Base-by-base conservation (phyloP, 1,140 invertebrate species). In the Solenopsis fugax region DNA sequence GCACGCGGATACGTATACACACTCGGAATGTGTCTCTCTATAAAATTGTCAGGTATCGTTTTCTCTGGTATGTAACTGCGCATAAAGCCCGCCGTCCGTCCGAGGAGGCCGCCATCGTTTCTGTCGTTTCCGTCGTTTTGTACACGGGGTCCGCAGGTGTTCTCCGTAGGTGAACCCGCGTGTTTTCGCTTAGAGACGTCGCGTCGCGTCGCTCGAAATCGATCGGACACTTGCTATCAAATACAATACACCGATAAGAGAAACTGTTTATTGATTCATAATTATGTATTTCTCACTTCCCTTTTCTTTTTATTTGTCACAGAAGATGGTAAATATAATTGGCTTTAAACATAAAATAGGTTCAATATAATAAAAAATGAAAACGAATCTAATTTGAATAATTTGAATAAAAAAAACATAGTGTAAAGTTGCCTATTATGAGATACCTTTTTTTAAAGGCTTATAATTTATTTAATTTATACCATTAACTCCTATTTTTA, bases 31-130 rank as follows among this genome's bases (percentile, higher is more conserved):
- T 71, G 65, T 81, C 21, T 37, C 50, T 56, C 78, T 48, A 81
- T 81, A 81, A 81, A 81, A 81, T 81, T 81, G 78, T 81, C 78
- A 81, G 50, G 34, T 81, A 81, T 81, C 78, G 65, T 81, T 81
- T 81, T 69, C 77, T 69, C 64, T 29, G 62, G 48, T 48, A 60
- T 45, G 45, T 81, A 56, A 71, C 78, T 37, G 37, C 52, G 37
- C 64, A 71, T 81, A 81, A 71, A 81, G 37, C 65, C 37, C 16
- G 64, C 37, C 48, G 78, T 81, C 50, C 37, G 21, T 71, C 78
- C 48, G 10, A 71, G n/a, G 9, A 21, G 58, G 24, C 24, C 58
- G 18, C 29, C 29, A 16, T 71, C 48, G 65, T 69, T 71, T 69
- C 65, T n/a, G 29, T 29, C 29, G 29, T 29, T 29, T 29, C 29